phyloP scores from a whole-genome alignment of 2,888 invertebrate species.

The Spilosoma lubricipeda region DNA sequence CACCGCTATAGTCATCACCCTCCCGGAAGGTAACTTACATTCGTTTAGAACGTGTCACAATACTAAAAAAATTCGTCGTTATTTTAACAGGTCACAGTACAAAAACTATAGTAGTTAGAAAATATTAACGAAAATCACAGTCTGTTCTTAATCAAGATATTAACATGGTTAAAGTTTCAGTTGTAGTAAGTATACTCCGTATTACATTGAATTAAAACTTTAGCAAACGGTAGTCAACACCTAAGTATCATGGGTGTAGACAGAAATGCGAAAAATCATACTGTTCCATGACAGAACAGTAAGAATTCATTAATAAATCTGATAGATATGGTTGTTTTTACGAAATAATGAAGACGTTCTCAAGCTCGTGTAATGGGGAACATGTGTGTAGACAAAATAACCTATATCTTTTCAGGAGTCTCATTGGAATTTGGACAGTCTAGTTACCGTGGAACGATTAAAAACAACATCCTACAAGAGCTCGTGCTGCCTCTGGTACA shows the following conservation, averaged over 20 bases:
- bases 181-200: background rate
- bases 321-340: background rate
- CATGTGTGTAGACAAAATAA: background rate
- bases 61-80: background rate
- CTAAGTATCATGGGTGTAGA: background rate
- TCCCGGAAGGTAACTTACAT: slow-evolving; percentile 66
- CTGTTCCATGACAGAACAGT: background rate
- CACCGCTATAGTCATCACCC: slow-evolving; percentile 63
- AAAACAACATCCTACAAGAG: background rate
- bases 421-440: background rate
- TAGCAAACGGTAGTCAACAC: background rate
- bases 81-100: background rate
- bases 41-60: background rate
- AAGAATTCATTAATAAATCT: background rate
- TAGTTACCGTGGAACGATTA: background rate
- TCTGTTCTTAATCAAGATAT: slow-evolving; percentile 1
- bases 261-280: background rate
- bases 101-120: background rate
- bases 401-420: background rate
- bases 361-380: background rate
- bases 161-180: background rate
- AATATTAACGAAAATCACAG: slow-evolving; percentile 46
- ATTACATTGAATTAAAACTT: background rate
- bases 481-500: background rate
- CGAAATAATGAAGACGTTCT: background rate